Evolutionary conservation across 2,113 vertebrate species (phyloP), one percentile per base, ranked within the genome.

Genomic region (Chloebia gouldiae): DNA sequence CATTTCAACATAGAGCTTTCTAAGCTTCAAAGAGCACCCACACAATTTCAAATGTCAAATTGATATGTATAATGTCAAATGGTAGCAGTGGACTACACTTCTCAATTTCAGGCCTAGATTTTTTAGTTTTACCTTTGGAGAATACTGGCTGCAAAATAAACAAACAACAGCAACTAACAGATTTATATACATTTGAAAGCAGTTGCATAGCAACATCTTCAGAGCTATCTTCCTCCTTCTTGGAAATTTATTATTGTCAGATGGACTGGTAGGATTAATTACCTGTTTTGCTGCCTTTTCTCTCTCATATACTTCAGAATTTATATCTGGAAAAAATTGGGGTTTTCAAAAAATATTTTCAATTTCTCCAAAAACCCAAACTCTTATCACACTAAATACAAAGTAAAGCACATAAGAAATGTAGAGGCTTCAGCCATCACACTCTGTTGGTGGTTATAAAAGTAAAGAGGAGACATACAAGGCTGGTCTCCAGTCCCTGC

Each of bases 121-220:
- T 90, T 90, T 77, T 35, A 16, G 5, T 70, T 86, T 81, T 88
- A 56, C 20, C 20, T 73, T 90, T 94, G 35, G 35, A 82, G 59
- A 88, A 59, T 90, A 20, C 30, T 80, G 59, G 1, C 47, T 78
- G 39, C 19, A 81, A 59, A 69, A 61, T 57, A 91, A 86, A 78
- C 15, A 88, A 86, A 65, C 13, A 90, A 30, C 18, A 77, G 24
- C 28, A 90, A 66, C 64, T 51, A 39, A 22, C 51, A 78, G 44
- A 31, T 81, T 78, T 71, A 75, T 60, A 80, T 28, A 60, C 5
- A 15, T 88, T 80, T 95, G 50, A 57, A 95, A 92, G 50, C 61
- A 49, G 81, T 97, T 94, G 84, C 91, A 70, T 92, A 96, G 94
- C 87, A 96, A 95, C 88, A 45, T 13, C n/a, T 76, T 65, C 54